Evolutionary conservation across 2,888 invertebrate species (phyloP), one percentile per base, ranked within the genome.

Genomic region (Agrochola lota): DNA sequence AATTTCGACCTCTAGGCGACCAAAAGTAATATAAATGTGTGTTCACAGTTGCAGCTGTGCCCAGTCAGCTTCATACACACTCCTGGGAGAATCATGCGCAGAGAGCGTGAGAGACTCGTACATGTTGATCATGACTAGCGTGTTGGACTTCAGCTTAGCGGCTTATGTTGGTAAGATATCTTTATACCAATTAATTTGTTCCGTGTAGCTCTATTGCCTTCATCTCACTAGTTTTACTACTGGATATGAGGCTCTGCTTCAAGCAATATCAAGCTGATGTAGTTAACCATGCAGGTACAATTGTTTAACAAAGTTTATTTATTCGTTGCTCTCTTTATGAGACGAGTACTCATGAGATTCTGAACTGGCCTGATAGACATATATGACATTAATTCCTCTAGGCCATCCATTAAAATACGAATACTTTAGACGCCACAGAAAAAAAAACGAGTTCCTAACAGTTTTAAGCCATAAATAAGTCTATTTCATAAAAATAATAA

Each of bases 61-160:
- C 0, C 93, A 97, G 85, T 97, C 97, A 2, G 95, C 95, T 23
- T 94, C 96, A 0, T 97, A 96, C 80, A 96, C 97, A 5, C 91
- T 97, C 57, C 90, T 97, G 15, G 97, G 97, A 1, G 97, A 97
- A 82, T 97, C 96, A 67, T 92, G 92, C 69, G 60, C 90, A 11
- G 87, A 87, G 49, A 83, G 85, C n/a, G 87, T 90, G 17, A 88
- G 94, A 20, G 93, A 93, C 55, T 72, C 83, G 8, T 93, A 93
- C 87, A 91, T 95, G 88, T 76, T 94, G 20, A 82, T 93, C 57
- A 91, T 94, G 88, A 91, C 91, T 35, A 91, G 90, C 52, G 81
- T 92, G 5, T 68, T 93, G 26, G 91, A 93, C 82, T 89, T 92
- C 62, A 88, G 90, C 23, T 83, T 93, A 7, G 85, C 89, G 6